These are phyloP conservation scores for Pachyramphus minor DNA, from an alignment of 2,113 vertebrate genomes.

Conservation along the genomic window DNA sequence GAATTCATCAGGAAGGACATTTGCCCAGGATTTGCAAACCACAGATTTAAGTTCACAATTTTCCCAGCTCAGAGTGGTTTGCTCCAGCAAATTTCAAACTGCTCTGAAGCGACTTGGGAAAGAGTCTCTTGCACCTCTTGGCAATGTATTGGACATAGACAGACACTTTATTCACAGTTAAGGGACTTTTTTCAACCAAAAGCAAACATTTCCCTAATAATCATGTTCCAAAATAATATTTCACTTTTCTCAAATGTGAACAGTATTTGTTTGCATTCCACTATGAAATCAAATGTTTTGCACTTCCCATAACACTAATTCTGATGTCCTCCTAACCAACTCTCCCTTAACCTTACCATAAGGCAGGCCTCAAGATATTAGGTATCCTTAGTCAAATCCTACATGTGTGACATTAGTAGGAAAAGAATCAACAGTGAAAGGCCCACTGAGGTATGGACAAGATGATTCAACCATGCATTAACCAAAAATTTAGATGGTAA, in stretches of 20 bases:
- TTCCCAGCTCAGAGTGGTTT: neutral
- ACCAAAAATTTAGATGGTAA: neutral
- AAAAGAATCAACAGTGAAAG: neutral
- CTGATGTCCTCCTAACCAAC: neutral
- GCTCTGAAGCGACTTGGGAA: neutral
- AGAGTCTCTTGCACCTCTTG: neutral
- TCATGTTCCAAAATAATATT: neutral
- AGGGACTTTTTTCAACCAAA: neutral
- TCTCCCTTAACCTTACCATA: neutral
- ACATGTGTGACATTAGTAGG: neutral
- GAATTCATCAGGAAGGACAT: neutral
- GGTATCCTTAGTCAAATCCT: neutral
- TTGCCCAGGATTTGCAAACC: neutral
- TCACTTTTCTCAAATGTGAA: neutral
- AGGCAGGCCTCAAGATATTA: neutral
- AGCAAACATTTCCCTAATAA: neutral
- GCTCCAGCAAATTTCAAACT: neutral
- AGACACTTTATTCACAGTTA: neutral
- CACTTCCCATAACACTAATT: neutral
- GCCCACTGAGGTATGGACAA: neutral
- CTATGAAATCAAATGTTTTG: neutral
- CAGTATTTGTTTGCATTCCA: neutral
- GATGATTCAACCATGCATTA: neutral
- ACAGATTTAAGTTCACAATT: neutral
- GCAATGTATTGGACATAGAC: neutral